Evolutionary conservation across 2,888 invertebrate species (phyloP), one percentile per base, ranked within the genome.

Genomic region (Lycophotia porphyrea): DNA sequence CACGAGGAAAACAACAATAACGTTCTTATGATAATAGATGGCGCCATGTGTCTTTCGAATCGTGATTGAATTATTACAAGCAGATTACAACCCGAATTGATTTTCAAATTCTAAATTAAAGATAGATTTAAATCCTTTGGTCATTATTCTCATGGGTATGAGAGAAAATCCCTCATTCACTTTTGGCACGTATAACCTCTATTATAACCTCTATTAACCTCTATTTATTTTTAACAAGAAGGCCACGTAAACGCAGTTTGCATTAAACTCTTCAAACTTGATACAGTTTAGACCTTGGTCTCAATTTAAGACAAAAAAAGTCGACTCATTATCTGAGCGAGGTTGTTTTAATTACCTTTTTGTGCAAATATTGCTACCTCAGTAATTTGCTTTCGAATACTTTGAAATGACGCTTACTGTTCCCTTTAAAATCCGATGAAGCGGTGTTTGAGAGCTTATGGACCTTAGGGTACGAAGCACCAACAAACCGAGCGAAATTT

Each of bases 141-240:
- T 55, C 21, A 55, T 15, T 39, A 55, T 42, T 61, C 21, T 44
- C n/a, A 44, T 7, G n/a, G 18, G 70, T 61, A 11, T 55, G 15
- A 27, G 27, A 42, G 7, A 47, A 34, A 39, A 63, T 31, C 9
- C 24, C 24, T 44, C 39, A 39, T 44, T 67, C 39, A 7, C 18
- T 81, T 81, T 74, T 84, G 52, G 58, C 39, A 67, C 31, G n/a
- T 60, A 65, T 80, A 55, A 73, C 65, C 34, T 74, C 9, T 34
- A 49, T 13, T 60, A 65, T 80, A 55, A 73, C 65, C 34, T 74
- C 9, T 34, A 49, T 13, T n/a, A n/a, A n/a, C n/a, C n/a, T n/a
- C n/a, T n/a, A 79, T 83, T 42, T 81, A 79, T 84, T 55, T 80
- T 84, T 70, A 80, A 52, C 18, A 80, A 69, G 42, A 39, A 81